Percentiles rank a stretch among this genome's conserved stretches.
Evolutionary conservation across 2,888 invertebrate species (phyloP).

Genomic region (Boloria euphrosyne): DNA sequence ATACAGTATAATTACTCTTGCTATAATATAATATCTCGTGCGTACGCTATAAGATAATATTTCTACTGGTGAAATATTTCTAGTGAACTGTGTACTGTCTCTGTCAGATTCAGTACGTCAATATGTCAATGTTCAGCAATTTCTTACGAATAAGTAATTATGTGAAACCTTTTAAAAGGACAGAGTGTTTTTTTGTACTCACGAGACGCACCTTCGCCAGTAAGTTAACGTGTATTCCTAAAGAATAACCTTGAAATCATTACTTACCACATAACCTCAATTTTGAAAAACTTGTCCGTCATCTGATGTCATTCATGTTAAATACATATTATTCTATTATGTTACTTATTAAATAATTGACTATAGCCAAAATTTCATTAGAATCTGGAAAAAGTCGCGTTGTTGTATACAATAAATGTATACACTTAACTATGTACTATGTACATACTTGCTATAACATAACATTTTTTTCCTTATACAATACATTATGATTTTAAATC

Average conservation of each 20-base stretch:
- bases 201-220: slow-evolving; percentile 59
- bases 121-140: slow-evolving; percentile 77
- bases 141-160: slow-evolving; percentile 63
- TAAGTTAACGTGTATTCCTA: slow-evolving; percentile 44
- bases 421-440: not conserved
- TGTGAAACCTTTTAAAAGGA: slow-evolving; percentile 53
- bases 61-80: slow-evolving; percentile 46
- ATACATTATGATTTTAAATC: not conserved
- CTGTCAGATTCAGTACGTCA: slow-evolving; percentile 70
- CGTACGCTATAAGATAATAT: slow-evolving; percentile 44
- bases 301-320: slow-evolving; percentile 4
- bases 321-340: too few relatives aligned
- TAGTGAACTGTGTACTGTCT: slow-evolving; percentile 50
- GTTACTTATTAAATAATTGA: too few relatives aligned
- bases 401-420: too few relatives aligned
- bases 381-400: not conserved
- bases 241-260: slow-evolving; percentile 36
- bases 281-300: slow-evolving; percentile 2
- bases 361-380: not conserved
- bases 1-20: not conserved
- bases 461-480: too few relatives aligned
- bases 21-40: slow-evolving; percentile 12
- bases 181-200: slow-evolving; percentile 54
- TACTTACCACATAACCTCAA: slow-evolving; percentile 39
- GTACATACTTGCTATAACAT: too few relatives aligned